These are phyloP conservation scores for Trachythela sp. DNA, from an alignment of 64 coral and sea anemone species.

Conservation along the genomic window DNA sequence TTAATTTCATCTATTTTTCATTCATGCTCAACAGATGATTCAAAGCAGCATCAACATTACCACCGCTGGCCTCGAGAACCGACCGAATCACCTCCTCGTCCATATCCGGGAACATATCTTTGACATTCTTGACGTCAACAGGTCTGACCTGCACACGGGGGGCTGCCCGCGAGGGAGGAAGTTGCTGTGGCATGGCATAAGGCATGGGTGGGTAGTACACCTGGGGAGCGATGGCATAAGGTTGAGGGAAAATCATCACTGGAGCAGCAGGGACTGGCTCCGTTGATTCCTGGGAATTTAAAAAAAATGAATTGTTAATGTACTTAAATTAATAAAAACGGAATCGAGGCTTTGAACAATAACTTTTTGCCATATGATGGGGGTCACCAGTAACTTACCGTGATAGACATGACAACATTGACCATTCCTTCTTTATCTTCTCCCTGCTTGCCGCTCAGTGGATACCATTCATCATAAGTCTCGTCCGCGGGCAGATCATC, in stretches of 20 bases:
- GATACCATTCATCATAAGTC: slow-evolving; percentile 87
- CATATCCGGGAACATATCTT: slow-evolving; percentile 97
- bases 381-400: no score
- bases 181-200: slow-evolving; percentile 20
- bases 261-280: slow-evolving; percentile 1
- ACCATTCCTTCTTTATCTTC: slow-evolving; percentile 96
- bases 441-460: slow-evolving; percentile 82
- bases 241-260: slow-evolving; percentile 69
- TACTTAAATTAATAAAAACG: no score
- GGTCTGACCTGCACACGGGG: slow-evolving; percentile 25
- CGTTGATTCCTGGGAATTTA: not conserved
- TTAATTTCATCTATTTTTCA: not conserved
- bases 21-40: slow-evolving; percentile 82
- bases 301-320: not conserved
- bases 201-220: slow-evolving; percentile 77
- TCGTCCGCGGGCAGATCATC: slow-evolving; percentile 64
- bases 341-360: no score
- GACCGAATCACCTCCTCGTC: slow-evolving; percentile 87
- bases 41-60: slow-evolving; percentile 72
- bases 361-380: no score
- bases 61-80: slow-evolving; percentile 78
- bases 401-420: slow-evolving; percentile 76
- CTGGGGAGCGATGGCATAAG: slow-evolving; percentile 57
- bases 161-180: not conserved
- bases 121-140: slow-evolving; percentile 76